These are phyloP conservation scores for Saccostrea glomerata DNA, from an alignment of 1,140 invertebrate species.

Conservation along the genomic window DNA sequence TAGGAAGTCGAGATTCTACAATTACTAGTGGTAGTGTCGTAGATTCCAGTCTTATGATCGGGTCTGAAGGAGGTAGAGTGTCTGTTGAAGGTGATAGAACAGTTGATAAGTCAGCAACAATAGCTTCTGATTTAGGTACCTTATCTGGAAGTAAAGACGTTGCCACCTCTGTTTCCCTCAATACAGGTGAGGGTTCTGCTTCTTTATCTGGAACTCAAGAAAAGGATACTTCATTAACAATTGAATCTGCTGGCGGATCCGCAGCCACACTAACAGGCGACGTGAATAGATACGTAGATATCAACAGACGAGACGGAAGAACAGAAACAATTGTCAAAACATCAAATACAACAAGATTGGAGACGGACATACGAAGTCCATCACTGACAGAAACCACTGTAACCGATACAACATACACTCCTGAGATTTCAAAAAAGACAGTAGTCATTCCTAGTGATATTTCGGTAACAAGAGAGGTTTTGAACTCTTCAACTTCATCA, in stretches of 20 bases:
- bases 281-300: neutral
- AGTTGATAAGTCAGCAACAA: neutral
- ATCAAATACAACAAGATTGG: neutral
- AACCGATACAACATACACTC: neutral
- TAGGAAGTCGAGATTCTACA: neutral
- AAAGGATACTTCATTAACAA: neutral
- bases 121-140: neutral
- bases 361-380: neutral
- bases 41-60: neutral
- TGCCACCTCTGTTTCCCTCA: neutral
- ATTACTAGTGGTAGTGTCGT: neutral
- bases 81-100: neutral
- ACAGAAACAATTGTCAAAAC: neutral
- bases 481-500: neutral
- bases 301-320: neutral
- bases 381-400: neutral
- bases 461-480: neutral
- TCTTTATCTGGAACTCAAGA: neutral
- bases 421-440: neutral
- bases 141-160: neutral
- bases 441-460: neutral
- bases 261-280: neutral
- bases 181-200: neutral
- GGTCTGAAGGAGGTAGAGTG: neutral
- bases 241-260: neutral